Conservation (phyloP, 92 coral and sea anemone genomes). For the Phenganax stokvisi region DNA sequence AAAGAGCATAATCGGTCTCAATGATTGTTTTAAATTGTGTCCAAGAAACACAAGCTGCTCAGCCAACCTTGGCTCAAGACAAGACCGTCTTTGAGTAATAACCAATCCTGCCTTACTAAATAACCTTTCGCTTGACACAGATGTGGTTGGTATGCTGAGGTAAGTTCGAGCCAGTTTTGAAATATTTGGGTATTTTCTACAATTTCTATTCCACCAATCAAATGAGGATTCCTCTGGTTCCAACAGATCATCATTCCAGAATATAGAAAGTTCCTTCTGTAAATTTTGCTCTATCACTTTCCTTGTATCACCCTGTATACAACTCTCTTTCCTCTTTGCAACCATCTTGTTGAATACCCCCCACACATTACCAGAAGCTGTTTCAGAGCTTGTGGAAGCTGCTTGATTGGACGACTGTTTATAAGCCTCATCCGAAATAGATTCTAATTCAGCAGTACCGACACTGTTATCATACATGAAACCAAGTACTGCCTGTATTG, state of each 20-base stretch:
- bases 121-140: background rate
- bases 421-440: no score
- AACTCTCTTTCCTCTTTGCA: no score
- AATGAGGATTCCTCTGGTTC: background rate
- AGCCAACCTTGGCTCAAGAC: background rate
- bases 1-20: background rate
- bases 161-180: background rate
- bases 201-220: background rate
- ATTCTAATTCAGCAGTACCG: background rate
- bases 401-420: no score
- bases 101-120: background rate
- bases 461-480: slow-evolving; percentile 4
- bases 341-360: no score
- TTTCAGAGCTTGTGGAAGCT: no score
- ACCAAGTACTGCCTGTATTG: slow-evolving; percentile 25
- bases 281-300: no score
- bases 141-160: background rate
- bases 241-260: no score
- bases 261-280: no score
- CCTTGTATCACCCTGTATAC: no score
- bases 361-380: no score
- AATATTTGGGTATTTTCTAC: background rate
- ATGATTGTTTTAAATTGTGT: background rate
- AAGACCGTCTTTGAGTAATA: background rate
- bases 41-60: slow-evolving; percentile 6